Evolutionary conservation across 2,113 vertebrate species (phyloP), one percentile per base, ranked within the genome.

Genomic region (Boleophthalmus pectinirostris): DNA sequence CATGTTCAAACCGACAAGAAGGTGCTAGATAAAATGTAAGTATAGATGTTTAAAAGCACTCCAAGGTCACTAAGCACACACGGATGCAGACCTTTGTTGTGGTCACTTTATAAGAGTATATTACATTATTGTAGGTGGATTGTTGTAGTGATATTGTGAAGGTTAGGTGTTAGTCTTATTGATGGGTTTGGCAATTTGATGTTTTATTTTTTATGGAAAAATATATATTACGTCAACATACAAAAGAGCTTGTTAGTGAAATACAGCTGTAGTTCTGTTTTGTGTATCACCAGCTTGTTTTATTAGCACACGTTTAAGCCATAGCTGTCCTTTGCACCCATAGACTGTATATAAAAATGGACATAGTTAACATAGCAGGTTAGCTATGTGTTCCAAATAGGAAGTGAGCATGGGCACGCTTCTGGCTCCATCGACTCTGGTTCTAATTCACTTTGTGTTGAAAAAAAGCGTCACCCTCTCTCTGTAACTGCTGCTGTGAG

Each of bases 1-100:
- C 72, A 63, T 58, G 73, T 3, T 67, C 68, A 51, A 46, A 77
- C 47, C 53, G 61, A 15, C 72, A 16, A 76, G 60, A 20, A 80
- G 73, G 72, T 79, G 75, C 84, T 82, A 69, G 49, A 33, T 73
- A 77, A 49, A 57, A 3, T 79, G 73, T 12, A 14, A 61, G 56
- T 70, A 51, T 72, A 66, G 14, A 46, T 46, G 33, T 46, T 45
- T 38, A n/a, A 46, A 45, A 45, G 63, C 33, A 61, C 57, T 72
- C 24, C 20, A 69, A 68, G 79, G 47, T 24, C 70, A 76, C 35
- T 13, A 70, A 74, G 73, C 60, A 68, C 67, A 77, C 29, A 35
- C 7, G 12, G 21, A 29, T 63, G 68, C 38, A 38, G 70, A 43
- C 47, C 14, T 78, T 25, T 65, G 43, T 54, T 69, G 43, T 74